These are phyloP conservation scores for Muscicapa striata DNA, from an alignment of 2,797 vertebrate species.

Conservation along the genomic window DNA sequence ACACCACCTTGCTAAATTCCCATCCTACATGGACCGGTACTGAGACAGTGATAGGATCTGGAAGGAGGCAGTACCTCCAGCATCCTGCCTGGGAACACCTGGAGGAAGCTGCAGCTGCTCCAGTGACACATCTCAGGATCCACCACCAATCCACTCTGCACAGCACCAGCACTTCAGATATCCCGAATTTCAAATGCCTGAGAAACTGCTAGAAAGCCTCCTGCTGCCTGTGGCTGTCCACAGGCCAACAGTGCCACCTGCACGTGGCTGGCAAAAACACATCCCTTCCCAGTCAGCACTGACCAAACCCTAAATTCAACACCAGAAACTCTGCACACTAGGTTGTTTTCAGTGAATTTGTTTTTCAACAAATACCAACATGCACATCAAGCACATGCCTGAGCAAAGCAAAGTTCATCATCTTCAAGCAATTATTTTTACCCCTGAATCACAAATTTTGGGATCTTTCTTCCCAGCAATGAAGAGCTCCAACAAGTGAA, in stretches of 20 bases:
- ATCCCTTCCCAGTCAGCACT: not conserved
- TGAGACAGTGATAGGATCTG: not conserved
- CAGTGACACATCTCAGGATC: not conserved
- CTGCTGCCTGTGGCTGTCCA: not conserved
- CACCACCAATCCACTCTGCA: not conserved
- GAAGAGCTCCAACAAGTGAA: not conserved
- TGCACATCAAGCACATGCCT: not conserved
- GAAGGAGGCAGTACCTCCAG: not conserved
- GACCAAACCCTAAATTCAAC: not conserved
- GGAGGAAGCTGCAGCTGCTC: not conserved
- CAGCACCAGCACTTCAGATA: not conserved
- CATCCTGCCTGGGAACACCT: not conserved
- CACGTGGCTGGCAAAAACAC: not conserved
- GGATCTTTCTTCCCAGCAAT: not conserved
- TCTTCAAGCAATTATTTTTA: not conserved
- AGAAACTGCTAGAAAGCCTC: constrained; percentile 62
- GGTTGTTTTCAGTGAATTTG: rapidly evolving
- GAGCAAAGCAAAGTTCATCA: not conserved
- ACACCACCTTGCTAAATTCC: not conserved
- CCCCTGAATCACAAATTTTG: not conserved
- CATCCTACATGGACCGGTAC: not conserved
- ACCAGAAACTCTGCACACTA: not conserved
- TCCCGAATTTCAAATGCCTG: not conserved
- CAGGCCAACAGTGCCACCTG: constrained; percentile 51
- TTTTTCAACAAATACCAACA: not conserved